Base-by-base conservation (phyloP, 2,888 invertebrate species). In the Apotomis capreana region DNA sequence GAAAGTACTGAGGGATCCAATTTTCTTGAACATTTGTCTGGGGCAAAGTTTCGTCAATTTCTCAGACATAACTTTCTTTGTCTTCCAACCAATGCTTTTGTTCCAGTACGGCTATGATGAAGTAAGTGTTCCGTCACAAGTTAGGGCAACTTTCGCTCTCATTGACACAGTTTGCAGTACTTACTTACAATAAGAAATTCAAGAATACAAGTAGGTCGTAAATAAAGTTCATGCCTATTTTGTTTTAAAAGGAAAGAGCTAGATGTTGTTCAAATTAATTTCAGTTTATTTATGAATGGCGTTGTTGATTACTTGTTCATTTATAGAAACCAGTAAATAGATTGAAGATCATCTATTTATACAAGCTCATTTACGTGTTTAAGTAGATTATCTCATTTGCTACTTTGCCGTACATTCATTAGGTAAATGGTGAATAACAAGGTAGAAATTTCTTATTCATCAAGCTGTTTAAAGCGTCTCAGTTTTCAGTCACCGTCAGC, bases 31-130 rank as follows among this genome's bases (percentile, higher is more conserved):
- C 78, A 94, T 95, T 75, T 91, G 90, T 75, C 63, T 92, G 5
- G 95, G 96, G 8, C 92, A 95, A 76, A 94, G 95, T 77, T 94
- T 96, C 69, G 93, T 94, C 2, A 94, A 94, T 77, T 94, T 94
- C 68, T 94, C 95, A 3, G 96, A 96, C 82, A 87, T 94, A 60
- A 94, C 94, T 6, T 96, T 96, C 76, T 92, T 94, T 69, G 91
- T 94, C n/a, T 84, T 96, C 26, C 90, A 95, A 74, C 95, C 96
- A 4, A 86, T 95, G 88, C 87, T 95, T 73, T 86, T 96, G 78
- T 92, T 92, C 69, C 94, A 94, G 74, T 87, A 91, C 63, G 94
- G 94, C 5, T 95, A 94, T 78, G 85, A 87, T 61, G 87, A 89
- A 76, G 87, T 89, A 68, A 81, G 82, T 78, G 68, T 9, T 58